Base-by-base conservation (phyloP, 2,888 invertebrate species). In the Apodemia hepburni region DNA sequence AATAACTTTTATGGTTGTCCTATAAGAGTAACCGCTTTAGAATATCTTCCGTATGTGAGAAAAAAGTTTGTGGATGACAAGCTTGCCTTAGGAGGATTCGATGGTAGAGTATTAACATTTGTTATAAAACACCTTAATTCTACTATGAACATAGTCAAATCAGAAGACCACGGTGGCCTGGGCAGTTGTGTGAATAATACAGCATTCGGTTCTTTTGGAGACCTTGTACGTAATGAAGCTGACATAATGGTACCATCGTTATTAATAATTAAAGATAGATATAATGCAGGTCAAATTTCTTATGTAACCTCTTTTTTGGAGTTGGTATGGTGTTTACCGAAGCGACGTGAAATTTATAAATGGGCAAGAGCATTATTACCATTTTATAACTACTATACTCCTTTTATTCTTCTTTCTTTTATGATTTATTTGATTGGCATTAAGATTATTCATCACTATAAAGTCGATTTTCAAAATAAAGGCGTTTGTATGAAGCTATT, bases 1-100 rank as follows among this genome's bases (percentile, higher is more conserved):
- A 64, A 47, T 1, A 81, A 85, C 67, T 84, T 84, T 62, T 66
- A 82, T 51, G 71, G 75, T 45, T 87, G 86, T 66, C 77, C 80
- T 4, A 71, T 84, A 3, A 76, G 68, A 70, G 65, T 73, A 0
- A 71, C 73, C 7, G 59, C 75, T 11, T 45, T 78, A 18, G 67
- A 75, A 22, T 67, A 74, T 42, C 42, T 68, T 22, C 81, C 83
- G 0, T 80, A 75, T 64, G 63, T 74, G 0, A 61, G 64, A 42
- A 33, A 76, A 11, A 54, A 66, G 12, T 66, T 64, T 47, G 66
- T 69, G 58, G 71, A 70, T 51, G 74, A 65, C 27, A 63, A 76
- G 2, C 68, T 61, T 3, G 68, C 70, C 33, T 61, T 81, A 2
- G 65, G 66, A 29, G 85, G 83, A 61, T 69, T 79, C 15, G 80